Base-by-base conservation (phyloP, 2,113 vertebrate genomes). In the Orthonyx spaldingii region DNA sequence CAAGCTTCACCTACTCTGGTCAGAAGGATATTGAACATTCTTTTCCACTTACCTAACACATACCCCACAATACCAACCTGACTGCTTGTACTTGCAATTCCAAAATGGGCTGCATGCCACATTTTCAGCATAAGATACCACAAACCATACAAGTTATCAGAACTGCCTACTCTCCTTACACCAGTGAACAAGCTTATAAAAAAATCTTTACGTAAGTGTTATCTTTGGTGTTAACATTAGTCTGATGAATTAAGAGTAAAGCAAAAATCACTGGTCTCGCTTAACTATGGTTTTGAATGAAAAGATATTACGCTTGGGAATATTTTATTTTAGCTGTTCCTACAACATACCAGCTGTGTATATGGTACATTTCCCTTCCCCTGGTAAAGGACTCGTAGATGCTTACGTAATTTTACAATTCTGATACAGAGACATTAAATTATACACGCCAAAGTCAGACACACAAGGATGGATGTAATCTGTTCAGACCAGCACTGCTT, bases 41-140 rank as follows among this genome's bases (percentile, higher is more conserved):
- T 75, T 94, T 81, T 92, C 82, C 21, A 55, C 63, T 88, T 94
- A 83, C 76, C 86, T 77, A 96, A 92, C 64, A 49, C 71, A 87
- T 77, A 93, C 26, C 39, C 50, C 81, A 93, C 21, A 3, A 49
- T 44, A 94, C 32, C 81, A 94, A 83, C 52, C 60, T 65, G 33
- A 44, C 46, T 83, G 52, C 81, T 60, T 42, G 42, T 17, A 46
- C 68, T 83, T 66, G 74, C 41, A 59, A 6, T 49, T 92, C 47
- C 57, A 88, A 64, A 80, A 52, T 37, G n/a, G 77, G 72, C 60
- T 93, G 15, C 35, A 16, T 26, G 77, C 60, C 80, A 83, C 18
- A 7, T 80, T 89, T 59, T 47, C 66, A 84, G 39, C 49, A 75
- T 14, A 59, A 93, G 82, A 87, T 47, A 88, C 37, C 60, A 42